Evolutionary conservation across 2,113 vertebrate species (phyloP).

Genomic region (Cynocephalus volans): DNA sequence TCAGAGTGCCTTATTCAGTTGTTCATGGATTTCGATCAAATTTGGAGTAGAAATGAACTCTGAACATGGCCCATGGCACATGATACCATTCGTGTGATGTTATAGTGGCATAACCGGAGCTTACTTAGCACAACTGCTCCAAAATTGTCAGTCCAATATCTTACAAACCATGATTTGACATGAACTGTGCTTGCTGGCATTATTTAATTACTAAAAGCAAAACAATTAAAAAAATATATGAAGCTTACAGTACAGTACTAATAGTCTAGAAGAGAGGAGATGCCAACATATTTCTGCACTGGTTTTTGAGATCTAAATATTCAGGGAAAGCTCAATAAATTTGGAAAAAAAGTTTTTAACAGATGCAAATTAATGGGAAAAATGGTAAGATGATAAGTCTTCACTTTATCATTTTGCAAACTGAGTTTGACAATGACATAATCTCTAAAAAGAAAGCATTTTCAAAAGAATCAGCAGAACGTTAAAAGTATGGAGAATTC

Average conservation of each 20-base stretch:
- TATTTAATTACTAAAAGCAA: background rate
- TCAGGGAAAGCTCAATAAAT: background rate
- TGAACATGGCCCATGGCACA: rapidly evolving
- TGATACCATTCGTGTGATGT: rapidly evolving
- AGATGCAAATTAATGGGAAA: background rate
- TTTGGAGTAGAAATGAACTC: background rate
- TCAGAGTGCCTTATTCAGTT: background rate
- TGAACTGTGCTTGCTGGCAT: background rate
- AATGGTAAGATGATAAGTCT: background rate
- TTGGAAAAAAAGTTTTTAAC: background rate
- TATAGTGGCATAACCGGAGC: background rate
- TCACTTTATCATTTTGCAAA: background rate
- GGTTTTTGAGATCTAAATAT: background rate
- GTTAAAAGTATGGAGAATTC: background rate
- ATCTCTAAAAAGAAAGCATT: background rate
- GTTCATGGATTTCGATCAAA: background rate
- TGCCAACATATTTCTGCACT: background rate
- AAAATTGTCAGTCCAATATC: background rate
- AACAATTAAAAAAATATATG: background rate
- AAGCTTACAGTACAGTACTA: background rate
- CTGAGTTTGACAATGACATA: background rate
- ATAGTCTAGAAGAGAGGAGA: background rate
- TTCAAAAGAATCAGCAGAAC: background rate
- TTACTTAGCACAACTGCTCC: background rate
- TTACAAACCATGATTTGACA: background rate